phyloP scores from a whole-genome alignment of 2,797 vertebrate genomes.

The Octomys mimax region DNA sequence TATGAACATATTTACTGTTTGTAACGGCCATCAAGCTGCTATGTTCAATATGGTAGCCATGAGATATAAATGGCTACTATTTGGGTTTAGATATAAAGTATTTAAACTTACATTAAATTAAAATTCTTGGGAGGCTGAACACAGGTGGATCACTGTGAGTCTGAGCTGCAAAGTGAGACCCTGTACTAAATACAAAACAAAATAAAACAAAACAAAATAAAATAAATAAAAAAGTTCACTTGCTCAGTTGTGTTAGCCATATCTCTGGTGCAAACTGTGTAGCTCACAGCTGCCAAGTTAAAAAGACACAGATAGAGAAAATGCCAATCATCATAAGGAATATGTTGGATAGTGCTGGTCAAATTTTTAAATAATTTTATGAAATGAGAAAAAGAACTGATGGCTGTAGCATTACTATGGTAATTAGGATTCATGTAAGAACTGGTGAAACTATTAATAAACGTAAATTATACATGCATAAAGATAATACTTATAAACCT shows the following conservation, averaged over 20 bases:
- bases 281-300: background rate
- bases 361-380: constrained; percentile 23
- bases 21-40: background rate
- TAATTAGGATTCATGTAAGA: background rate
- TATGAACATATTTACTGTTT: background rate
- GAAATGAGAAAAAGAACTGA: background rate
- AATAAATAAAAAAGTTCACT: background rate
- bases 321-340: background rate
- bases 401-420: background rate
- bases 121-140: background rate
- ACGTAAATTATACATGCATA: background rate
- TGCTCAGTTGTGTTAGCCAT: background rate
- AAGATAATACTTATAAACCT: background rate
- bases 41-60: background rate
- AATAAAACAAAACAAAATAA: too few species aligned
- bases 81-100: background rate
- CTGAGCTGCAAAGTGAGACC: too few species aligned
- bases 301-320: background rate
- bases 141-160: too few species aligned
- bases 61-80: background rate
- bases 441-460: background rate
- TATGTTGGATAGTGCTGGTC: background rate
- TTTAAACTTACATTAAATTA: constrained; percentile 43
- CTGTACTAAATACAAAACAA: too few species aligned
- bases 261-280: background rate